Evolutionary conservation across 2,888 invertebrate genomes (phyloP).

Genomic region (Phania funesta): DNA sequence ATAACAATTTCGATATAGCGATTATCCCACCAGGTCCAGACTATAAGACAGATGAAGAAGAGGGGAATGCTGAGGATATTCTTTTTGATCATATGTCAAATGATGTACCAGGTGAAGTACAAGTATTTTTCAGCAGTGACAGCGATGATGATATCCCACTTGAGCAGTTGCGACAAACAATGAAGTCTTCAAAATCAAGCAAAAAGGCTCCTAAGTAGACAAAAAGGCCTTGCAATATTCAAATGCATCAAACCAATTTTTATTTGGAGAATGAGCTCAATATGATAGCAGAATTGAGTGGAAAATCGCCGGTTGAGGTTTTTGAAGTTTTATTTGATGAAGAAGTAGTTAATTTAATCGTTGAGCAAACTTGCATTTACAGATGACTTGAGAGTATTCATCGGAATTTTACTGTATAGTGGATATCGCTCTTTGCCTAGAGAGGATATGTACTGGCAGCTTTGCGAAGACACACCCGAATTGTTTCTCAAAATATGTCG

Average conservation of each 20-base stretch:
- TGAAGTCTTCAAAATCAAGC: background rate
- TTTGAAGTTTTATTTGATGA: background rate
- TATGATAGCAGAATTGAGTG: background rate
- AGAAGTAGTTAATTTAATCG: no score
- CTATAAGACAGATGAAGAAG: no score
- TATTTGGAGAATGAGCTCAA: background rate
- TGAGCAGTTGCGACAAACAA: background rate
- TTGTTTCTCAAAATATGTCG: no score
- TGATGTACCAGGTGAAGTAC: no score
- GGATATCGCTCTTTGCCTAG: no score
- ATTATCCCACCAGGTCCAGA: no score
- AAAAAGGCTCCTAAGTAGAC: background rate
- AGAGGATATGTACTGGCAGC: no score
- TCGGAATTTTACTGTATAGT: background rate
- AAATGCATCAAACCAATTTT: background rate
- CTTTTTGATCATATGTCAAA: background rate
- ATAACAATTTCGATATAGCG: no score
- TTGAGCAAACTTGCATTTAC: no score
- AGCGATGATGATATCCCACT: background rate
- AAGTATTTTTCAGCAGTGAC: no score
- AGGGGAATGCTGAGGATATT: background rate
- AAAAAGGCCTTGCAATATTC: background rate
- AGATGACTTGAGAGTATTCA: no score
- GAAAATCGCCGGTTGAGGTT: background rate
- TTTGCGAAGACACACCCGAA: slow-evolving; percentile 42